phyloP scores from a whole-genome alignment of 1,140 invertebrate genomes.

The Drosophila orena region DNA sequence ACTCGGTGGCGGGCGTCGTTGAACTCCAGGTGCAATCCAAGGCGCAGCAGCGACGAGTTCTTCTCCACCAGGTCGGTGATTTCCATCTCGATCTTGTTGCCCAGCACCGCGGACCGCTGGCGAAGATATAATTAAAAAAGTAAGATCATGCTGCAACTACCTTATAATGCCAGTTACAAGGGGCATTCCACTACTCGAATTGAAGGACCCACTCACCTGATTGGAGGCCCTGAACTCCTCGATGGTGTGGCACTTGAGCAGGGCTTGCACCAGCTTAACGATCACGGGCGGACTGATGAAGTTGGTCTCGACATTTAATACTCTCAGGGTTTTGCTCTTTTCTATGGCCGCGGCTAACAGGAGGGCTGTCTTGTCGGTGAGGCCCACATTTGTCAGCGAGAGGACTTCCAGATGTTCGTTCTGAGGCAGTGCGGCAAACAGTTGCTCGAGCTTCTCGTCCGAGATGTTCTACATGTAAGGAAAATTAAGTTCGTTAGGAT shows the following conservation, averaged over 20 bases:
- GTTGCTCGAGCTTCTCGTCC: slow-evolving; percentile 95
- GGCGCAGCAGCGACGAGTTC: slow-evolving; percentile 95
- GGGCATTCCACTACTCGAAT: too few species aligned
- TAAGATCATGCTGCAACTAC: background rate
- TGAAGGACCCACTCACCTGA: slow-evolving; percentile 89
- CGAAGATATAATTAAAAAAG: slow-evolving; percentile 30
- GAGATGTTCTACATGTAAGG: slow-evolving; percentile 93
- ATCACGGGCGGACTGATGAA: slow-evolving; percentile 94
- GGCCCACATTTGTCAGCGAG: slow-evolving; percentile 96
- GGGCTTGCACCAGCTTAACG: slow-evolving; percentile 92
- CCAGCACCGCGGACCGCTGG: slow-evolving; percentile 96
- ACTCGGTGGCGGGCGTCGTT: slow-evolving; percentile 97
- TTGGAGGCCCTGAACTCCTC: slow-evolving; percentile 98
- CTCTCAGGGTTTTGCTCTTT: slow-evolving; percentile 94
- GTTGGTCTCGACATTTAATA: slow-evolving; percentile 98
- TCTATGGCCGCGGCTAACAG: slow-evolving; percentile 93
- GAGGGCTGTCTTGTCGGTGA: slow-evolving; percentile 94
- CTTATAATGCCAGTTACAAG: too few species aligned
- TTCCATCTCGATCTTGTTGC: slow-evolving; percentile 99
- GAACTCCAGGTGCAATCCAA: slow-evolving; percentile 98
- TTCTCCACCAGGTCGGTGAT: slow-evolving; percentile 96
- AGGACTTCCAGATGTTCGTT: slow-evolving; percentile 97
- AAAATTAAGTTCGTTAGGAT: background rate
- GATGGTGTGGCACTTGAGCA: slow-evolving; percentile 93
- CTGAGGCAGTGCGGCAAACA: slow-evolving; percentile 94